These are phyloP conservation scores for Tupiocoris notatus DNA, from an alignment of 2,888 invertebrate species.

Conservation along the genomic window DNA sequence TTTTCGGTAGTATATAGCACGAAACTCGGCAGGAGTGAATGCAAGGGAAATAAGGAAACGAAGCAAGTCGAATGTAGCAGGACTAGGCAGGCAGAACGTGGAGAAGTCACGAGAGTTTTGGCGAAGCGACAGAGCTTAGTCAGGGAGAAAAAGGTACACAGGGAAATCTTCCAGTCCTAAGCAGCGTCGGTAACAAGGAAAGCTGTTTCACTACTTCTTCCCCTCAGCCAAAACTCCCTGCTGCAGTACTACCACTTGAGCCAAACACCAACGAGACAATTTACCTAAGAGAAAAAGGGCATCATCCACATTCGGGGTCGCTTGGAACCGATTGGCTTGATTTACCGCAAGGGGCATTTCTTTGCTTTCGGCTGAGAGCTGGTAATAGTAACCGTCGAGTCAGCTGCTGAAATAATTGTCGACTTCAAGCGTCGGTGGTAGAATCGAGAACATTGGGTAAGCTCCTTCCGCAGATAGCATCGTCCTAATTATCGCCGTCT, in stretches of 20 bases:
- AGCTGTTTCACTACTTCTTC: background rate
- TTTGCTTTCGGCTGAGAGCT: background rate
- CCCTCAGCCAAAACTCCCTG: constrained; percentile 4
- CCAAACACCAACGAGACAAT: constrained; percentile 39
- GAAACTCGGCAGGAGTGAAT: too few species aligned
- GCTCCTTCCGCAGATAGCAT: background rate
- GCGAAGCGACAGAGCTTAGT: background rate
- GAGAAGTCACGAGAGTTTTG: background rate
- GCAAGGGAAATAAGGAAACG: background rate
- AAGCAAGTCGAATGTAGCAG: background rate
- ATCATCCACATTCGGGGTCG: constrained; percentile 37
- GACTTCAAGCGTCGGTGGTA: too few species aligned
- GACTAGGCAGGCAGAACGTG: background rate
- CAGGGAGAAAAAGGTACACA: background rate
- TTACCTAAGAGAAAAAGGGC: constrained; percentile 40
- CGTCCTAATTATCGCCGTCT: constrained; percentile 40
- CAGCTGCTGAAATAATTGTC: constrained; percentile 27
- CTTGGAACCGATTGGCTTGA: constrained; percentile 34
- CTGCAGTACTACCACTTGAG: constrained; percentile 4
- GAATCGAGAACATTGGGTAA: background rate
- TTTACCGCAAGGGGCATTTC: constrained; percentile 29
- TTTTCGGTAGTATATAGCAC: too few species aligned
- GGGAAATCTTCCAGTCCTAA: constrained; percentile 15
- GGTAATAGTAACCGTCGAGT: constrained; percentile 20
- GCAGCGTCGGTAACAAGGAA: constrained; percentile 34